Conservation (phyloP, 1,140 invertebrate species). For the Bombus pyrosoma region DNA sequence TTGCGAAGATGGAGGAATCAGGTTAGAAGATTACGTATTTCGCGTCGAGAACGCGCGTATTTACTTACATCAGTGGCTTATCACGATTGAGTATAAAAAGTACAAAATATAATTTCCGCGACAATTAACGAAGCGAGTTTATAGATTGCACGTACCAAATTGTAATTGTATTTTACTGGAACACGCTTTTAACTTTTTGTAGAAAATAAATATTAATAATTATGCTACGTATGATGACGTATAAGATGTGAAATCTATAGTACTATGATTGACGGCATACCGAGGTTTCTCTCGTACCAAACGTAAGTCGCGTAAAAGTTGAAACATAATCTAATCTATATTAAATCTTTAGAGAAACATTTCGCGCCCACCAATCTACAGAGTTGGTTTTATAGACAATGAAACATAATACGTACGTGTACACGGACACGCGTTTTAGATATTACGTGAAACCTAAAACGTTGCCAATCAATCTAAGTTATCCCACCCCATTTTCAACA, state of each 20-base stretch:
- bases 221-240: not conserved
- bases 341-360: no score
- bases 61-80: not conserved
- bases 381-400: no score
- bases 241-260: no score
- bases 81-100: not conserved
- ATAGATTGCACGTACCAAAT: not conserved
- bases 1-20: not conserved
- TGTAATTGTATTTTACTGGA: not conserved
- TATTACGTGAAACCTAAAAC: not conserved
- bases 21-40: not conserved
- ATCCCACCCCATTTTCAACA: not conserved
- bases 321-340: no score
- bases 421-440: not conserved
- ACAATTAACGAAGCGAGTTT: not conserved
- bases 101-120: not conserved
- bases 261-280: no score
- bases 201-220: not conserved
- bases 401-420: not conserved
- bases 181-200: not conserved
- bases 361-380: no score
- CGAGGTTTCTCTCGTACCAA: no score
- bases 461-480: not conserved
- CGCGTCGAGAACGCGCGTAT: no score
- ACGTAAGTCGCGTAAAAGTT: no score